Base-by-base conservation (phyloP, 2,888 invertebrate species). In the Conchocele bisecta region DNA sequence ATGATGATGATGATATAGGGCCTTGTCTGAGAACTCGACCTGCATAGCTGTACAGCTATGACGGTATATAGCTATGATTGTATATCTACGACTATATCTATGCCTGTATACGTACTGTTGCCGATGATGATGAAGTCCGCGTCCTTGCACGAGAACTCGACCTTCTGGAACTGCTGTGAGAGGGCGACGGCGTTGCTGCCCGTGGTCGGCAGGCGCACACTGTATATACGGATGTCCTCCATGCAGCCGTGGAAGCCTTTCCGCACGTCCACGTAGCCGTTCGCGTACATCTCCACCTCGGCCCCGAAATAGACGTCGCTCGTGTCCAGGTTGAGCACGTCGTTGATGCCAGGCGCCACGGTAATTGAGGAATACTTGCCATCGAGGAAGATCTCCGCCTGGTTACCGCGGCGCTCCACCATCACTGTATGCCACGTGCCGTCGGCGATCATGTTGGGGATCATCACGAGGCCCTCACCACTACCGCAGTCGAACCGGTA, bases 401-500 rank as follows among this genome's bases (percentile, higher is more conserved):
- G 94, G 84, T 95, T 96, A 28, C 96, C 95, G 82, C 95, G 94
- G n/a, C 90, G 83, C 90, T 97, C 96, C 68, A 98, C 92, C 41
- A 94, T 93, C 28, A 93, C 89, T 80, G 94, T 94, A 90, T 97
- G 97, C 97, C 97, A 97, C 81, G 94, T 93, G 5, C 96, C 96
- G 88, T 97, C 96, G 29, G 95, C 94, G n/a, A 96, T 93, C 85
- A 94, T 94, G n/a, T 94, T 92, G 66, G 94, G 94, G 31, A 94
- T 94, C 1, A 96, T 95, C 31, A 97, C 95, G 59, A 95, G 92
- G 37, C 96, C 97, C 91, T 96, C 96, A 6, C 98, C 98, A 79
- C 96, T 95, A 22, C 98, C 98, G 81, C 98, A 93, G 90, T 98
- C 96, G 93, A 97, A 97, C 79, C 96, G 94, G 91, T 97, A 97